Evolutionary conservation across 2,888 invertebrate genomes (phyloP).

Genomic region (Thumatha senex): DNA sequence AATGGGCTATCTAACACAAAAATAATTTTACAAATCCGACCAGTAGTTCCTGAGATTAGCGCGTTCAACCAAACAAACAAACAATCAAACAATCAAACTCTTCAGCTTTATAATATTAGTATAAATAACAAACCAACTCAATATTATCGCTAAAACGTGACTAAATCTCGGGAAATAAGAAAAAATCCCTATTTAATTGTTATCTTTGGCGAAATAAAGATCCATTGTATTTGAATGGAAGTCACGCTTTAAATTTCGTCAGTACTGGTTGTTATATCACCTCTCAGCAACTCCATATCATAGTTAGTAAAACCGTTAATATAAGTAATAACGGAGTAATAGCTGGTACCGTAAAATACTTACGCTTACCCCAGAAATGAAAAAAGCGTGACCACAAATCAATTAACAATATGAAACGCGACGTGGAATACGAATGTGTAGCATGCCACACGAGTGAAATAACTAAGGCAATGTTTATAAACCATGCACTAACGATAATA

Average conservation of each 20-base stretch:
- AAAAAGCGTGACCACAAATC: constrained; percentile 38
- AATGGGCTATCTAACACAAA: too few species aligned
- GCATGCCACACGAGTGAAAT: constrained; percentile 17
- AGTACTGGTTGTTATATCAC: not conserved
- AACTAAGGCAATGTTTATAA: constrained; percentile 24
- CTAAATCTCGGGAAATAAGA: constrained; percentile 17
- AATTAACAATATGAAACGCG: constrained; percentile 36
- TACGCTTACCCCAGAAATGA: constrained; percentile 27
- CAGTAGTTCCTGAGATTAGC: too few species aligned
- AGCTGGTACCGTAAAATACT: constrained; percentile 21
- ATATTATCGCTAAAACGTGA: constrained; percentile 5
- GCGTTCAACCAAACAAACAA: too few species aligned
- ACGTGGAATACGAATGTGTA: constrained; percentile 14
- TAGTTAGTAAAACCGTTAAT: constrained; percentile 6
- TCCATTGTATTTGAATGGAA: constrained; percentile 7
- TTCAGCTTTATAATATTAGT: too few species aligned
- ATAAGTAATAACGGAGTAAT: constrained; percentile 20
- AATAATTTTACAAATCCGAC: too few species aligned
- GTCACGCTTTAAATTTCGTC: not conserved
- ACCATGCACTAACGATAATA: constrained; percentile 17
- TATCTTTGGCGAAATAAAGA: constrained; percentile 5
- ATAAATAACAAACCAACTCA: not conserved
- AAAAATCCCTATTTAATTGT: constrained; percentile 18
- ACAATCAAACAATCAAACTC: too few species aligned
- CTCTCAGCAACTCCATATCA: not conserved